Evolutionary conservation across 92 coral and sea anemone genomes (phyloP), one percentile per base, ranked within the genome.

Genomic region (Pocillopora grandis): DNA sequence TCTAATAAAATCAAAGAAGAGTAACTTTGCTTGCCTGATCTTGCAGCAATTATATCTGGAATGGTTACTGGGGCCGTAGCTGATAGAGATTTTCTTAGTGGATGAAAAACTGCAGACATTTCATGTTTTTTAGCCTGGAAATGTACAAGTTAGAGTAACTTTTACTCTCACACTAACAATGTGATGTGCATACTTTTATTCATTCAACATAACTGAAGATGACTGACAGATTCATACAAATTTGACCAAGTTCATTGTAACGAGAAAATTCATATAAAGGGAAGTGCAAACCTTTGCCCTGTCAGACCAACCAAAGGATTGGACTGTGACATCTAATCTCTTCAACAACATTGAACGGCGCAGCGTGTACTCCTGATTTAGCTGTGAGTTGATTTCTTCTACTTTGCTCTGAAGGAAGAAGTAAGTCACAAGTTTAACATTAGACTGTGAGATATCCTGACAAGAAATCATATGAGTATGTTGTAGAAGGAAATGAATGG

Each of bases 271-370:
- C 8, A 70, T 2, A 17, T 16, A 56, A 71, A 65, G 10, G 2
- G 36, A 18, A 27, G 37, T 3, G 15, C 71, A 58, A 72, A 96
- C 99, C 95, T 94, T 94, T 21, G 98, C 99, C 42, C 83, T 91
- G 72, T 94, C 98, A n/a, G 99, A 97, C 99, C 99, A 97, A 12
- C 95, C 97, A 89, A 97, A 97, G 4, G 99, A 97, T 86, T 93
- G 98, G 35, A 97, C 86, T 18, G 99, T 97, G 14, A 97, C 99
- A 74, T 97, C 99, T 42, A 95, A 86, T 80, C 99, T 90, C 77
- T 95, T 97, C 84, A 97, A 82, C 88, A 97, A 83, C 90, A 95
- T 97, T 42, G 93, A 98, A 12, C 98, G 87, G 19, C 99, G 84
- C 57, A 94, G 85, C 27, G 92, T 92, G 68, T 97, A 97, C 66